phyloP scores from a whole-genome alignment of 2,888 invertebrate genomes.

The Tenthredo livida region DNA sequence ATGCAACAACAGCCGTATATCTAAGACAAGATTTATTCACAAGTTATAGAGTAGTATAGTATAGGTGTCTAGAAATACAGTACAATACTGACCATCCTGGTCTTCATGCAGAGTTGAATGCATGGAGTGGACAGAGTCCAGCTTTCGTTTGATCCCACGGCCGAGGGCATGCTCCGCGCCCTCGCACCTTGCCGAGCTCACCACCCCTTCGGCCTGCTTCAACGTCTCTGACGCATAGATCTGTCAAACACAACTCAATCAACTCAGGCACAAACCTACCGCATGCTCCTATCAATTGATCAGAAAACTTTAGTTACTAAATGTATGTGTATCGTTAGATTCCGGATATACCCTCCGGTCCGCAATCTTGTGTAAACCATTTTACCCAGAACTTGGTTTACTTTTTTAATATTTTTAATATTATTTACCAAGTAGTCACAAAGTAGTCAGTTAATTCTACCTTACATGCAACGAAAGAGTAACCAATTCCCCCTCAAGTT shows the following conservation, averaged over 20 bases:
- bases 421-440: background rate
- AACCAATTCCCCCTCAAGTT: background rate
- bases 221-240: conserved; percentile 76
- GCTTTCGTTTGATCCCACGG: conserved; percentile 78
- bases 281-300: conserved; percentile 69
- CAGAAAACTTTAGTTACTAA: conserved; percentile 17
- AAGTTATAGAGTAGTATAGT: background rate
- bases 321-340: conserved; percentile 18
- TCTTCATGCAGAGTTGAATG: conserved; percentile 78
- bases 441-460: background rate
- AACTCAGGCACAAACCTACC: conserved; percentile 76
- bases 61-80: conserved; percentile 64
- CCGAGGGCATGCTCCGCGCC: conserved; percentile 74
- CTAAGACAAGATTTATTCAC: conserved; percentile 18
- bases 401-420: background rate
- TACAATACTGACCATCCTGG: conserved; percentile 78
- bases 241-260: conserved; percentile 78
- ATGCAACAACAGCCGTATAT: conserved; percentile 12
- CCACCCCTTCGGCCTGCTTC: conserved; percentile 77
- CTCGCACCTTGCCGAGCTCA: conserved; percentile 77
- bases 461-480: background rate
- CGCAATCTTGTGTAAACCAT: background rate
- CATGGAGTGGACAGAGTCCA: conserved; percentile 78
- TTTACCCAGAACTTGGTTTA: background rate
- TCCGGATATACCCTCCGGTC: background rate